Evolutionary conservation across 2,113 vertebrate genomes (phyloP), one percentile per base, ranked within the genome.

Genomic region (Meleagris gallopavo): DNA sequence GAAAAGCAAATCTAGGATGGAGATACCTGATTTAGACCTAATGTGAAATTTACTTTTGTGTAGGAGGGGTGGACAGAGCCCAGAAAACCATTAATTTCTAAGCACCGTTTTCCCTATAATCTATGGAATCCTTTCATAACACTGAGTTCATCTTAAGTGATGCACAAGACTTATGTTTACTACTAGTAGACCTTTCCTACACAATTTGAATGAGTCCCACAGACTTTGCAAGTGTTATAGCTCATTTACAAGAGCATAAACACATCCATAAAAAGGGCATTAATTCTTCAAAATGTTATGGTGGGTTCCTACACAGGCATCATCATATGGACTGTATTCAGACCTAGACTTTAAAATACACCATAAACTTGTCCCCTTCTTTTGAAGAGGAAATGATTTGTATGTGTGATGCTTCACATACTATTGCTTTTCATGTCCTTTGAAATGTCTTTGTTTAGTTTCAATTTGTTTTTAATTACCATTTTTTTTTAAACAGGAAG

Each of bases 401-500:
- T 30, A 52, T 46, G 57, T 20, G 29, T 30, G 50, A 85, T 60
- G 45, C 41, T 50, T 87, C 71, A 85, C 30, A 92, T 64, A 89
- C 18, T 67, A 61, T 10, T 89, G 61, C 12, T 83, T 89, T 77
- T 89, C 87, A 89, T 14, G 60, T 70, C 67, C 67, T 94, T 94
- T 88, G 84, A 94, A 91, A 88, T 77, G 2, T 60, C 75, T 77
- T 52, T 88, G 38, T 89, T 93, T 75, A 91, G 15, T 38, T 83
- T 95, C 34, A 74, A 38, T 89, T 70, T 87, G 52, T 91, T 84
- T 87, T 45, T 81, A 40, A 38, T 64, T 67, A 83, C 76, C 64
- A 10, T 34, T 72, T 41, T 30, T 80, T 72, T 90, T 89, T 54
- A 76, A 96, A 93, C 85, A 95, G 91, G 82, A 96, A 93, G 34